phyloP scores from a whole-genome alignment of 2,888 invertebrate genomes.

The Teleiodes luculella region DNA sequence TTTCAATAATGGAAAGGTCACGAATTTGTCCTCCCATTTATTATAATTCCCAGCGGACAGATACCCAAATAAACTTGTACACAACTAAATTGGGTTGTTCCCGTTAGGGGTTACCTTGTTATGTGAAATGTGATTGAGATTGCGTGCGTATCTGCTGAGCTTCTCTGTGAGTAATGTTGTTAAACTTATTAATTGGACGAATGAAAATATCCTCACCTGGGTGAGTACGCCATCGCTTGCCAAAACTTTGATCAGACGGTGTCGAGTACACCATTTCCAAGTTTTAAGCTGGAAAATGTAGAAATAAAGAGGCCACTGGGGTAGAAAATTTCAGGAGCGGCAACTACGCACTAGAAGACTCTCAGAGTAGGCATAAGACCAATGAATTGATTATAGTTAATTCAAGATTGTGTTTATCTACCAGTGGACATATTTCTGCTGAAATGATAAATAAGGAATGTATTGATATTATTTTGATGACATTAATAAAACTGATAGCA shows the following conservation, averaged over 20 bases:
- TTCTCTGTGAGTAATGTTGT: constrained; percentile 26
- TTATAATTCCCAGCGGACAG: constrained; percentile 63
- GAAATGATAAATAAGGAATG: too few relatives aligned
- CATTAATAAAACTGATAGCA: too few relatives aligned
- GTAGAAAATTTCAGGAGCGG: too few relatives aligned
- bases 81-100: constrained; percentile 71
- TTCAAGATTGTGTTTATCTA: too few relatives aligned
- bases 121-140: constrained; percentile 67
- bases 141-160: constrained; percentile 50
- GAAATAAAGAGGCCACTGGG: too few relatives aligned
- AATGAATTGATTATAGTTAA: too few relatives aligned
- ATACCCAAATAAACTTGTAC: constrained; percentile 70
- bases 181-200: constrained; percentile 8
- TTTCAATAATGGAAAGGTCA: constrained; percentile 29
- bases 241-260: neutral
- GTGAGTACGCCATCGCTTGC: neutral
- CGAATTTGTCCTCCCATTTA: constrained; percentile 47
- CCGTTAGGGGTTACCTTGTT: constrained; percentile 60
- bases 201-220: neutral
- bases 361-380: too few relatives aligned
- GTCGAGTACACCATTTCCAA: too few relatives aligned
- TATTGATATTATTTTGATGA: too few relatives aligned
- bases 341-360: too few relatives aligned
- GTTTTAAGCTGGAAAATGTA: neutral
- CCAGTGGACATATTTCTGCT: too few relatives aligned